phyloP scores from a whole-genome alignment of 2,888 invertebrate species.

The Epirrhoe alternata region DNA sequence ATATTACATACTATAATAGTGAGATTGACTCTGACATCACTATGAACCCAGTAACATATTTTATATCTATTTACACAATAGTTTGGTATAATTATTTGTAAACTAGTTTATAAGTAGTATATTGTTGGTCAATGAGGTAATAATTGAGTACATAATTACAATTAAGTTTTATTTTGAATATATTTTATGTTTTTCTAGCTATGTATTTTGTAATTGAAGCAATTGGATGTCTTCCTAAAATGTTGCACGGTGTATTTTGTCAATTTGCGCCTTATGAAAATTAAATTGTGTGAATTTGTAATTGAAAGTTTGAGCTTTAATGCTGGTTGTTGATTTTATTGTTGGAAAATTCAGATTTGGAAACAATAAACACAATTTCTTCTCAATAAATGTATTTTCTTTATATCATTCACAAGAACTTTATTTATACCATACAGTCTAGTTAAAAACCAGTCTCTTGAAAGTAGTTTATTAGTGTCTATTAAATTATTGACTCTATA shows the following conservation, averaged over 20 bases:
- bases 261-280: not conserved
- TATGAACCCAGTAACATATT: not conserved
- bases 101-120: not conserved
- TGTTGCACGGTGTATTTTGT: not conserved
- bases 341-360: constrained; percentile 8
- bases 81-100: not conserved
- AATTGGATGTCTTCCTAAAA: constrained; percentile 19
- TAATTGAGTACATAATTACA: not conserved
- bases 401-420: not conserved
- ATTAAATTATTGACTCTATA: too few relatives aligned
- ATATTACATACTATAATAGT: too few relatives aligned
- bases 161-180: not conserved
- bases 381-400: not conserved
- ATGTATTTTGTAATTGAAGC: not conserved
- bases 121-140: not conserved
- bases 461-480: too few relatives aligned
- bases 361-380: constrained; percentile 21
- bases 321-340: constrained; percentile 6
- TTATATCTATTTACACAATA: not conserved
- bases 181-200: not conserved
- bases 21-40: not conserved
- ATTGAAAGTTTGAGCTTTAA: not conserved
- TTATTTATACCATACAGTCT: not conserved
- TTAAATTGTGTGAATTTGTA: not conserved
- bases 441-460: not conserved